Percentiles rank a stretch among this genome's conserved stretches.
phyloP scores from a whole-genome alignment of 2,113 vertebrate species.

The Garra rufa region DNA sequence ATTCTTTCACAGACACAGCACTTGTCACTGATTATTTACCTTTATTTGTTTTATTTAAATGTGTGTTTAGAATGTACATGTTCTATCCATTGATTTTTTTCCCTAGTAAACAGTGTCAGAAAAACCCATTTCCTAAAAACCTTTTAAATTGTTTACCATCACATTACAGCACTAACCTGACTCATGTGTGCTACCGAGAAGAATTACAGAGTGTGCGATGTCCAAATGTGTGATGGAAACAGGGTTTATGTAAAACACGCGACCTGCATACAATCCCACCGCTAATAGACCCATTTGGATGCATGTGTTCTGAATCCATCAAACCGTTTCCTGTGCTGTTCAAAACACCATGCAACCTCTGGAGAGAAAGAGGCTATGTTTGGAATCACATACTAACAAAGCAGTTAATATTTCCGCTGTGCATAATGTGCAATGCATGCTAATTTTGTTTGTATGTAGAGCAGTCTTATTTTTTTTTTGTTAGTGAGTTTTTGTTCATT shows the following conservation, averaged over 20 bases:
- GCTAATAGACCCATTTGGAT: constrained; percentile 45
- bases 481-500: too few relatives aligned
- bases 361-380: not conserved
- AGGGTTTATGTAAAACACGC: constrained; percentile 38
- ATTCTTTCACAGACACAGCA: too few relatives aligned
- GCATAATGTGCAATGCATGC: not conserved
- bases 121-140: not conserved
- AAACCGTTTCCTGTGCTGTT: constrained; percentile 7
- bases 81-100: not conserved
- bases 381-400: not conserved
- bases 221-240: constrained; percentile 24
- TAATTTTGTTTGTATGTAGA: not conserved
- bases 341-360: constrained; percentile 31
- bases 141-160: not conserved
- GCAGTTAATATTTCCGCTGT: not conserved
- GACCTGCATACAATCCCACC: constrained; percentile 41
- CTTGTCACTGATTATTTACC: too few relatives aligned
- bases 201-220: not conserved
- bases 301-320: constrained; percentile 44
- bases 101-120: not conserved
- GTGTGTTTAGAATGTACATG: not conserved
- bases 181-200: not conserved
- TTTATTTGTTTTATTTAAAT: not conserved
- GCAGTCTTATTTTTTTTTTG: not conserved
- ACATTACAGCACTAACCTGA: not conserved